Base-by-base conservation (phyloP, 2,888 invertebrate genomes). In the Pristionchus maxplancki region DNA sequence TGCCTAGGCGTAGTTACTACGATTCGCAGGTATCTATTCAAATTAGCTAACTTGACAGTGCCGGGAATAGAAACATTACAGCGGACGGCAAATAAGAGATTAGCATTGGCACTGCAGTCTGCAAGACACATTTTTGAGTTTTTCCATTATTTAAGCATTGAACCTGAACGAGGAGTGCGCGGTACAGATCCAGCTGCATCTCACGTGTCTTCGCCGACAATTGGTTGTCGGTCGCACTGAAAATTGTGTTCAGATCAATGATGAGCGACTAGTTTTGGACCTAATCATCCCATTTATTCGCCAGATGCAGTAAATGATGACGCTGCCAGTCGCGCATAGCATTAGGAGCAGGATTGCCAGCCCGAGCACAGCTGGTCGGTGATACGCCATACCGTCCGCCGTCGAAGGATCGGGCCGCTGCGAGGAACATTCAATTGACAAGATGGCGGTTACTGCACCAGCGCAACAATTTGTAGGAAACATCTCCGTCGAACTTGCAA, bases 121-220 rank as follows among this genome's bases (percentile, higher is more conserved):
- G 74, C 15, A 15, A 34, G 11, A 67, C 11, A 34, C n/a, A n/a
- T n/a, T n/a, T n/a, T n/a, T n/a, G n/a, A n/a, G n/a, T n/a, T n/a
- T n/a, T n/a, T n/a, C n/a, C n/a, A n/a, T n/a, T n/a, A n/a, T n/a
- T n/a, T n/a, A n/a, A 4, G 3, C 58, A 15, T 15, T 8, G 44
- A n/a, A n/a, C 74, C 44, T 74, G 74, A 44, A 74, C 24, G n/a
- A 74, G 74, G 44, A 74, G 44, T 9, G 74, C 74, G 3, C n/a
- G 24, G 44, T 28, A 74, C 1, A 74, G n/a, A 74, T 74, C 44
- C 20, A n/a, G 9, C 40, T 74, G 74, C 74, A 74, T 74, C n/a
- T 74, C 4, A 15, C 74, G 28, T 8, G 74, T 74, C 13, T 74
- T 74, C 0, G 34, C 74, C 37, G 74, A 24, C 44, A 74, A 44